Evolutionary conservation across 2,888 invertebrate species (phyloP).

Genomic region (Melanotus villosus): DNA sequence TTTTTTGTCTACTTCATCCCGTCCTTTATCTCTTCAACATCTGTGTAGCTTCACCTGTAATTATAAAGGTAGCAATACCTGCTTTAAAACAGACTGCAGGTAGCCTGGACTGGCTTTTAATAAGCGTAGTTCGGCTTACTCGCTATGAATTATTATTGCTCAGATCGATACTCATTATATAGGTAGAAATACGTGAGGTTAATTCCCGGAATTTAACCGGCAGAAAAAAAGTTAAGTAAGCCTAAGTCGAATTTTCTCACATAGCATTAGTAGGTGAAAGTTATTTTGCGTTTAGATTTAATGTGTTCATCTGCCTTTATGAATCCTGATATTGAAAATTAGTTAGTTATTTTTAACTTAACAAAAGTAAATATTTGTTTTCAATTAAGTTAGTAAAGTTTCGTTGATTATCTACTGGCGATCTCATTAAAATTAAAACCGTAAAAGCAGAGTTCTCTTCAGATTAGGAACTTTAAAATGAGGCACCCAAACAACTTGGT

Average conservation of each 20-base stretch:
- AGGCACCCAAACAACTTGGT: not conserved
- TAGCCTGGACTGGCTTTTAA: conserved; percentile 15
- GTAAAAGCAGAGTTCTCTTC: not conserved
- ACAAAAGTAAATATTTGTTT: no score
- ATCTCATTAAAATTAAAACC: conserved; percentile 12
- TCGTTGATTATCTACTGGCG: no score
- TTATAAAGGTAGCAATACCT: conserved; percentile 20
- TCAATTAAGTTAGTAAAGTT: no score
- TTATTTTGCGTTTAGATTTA: no score
- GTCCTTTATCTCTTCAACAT: no score
- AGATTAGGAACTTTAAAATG: conserved; percentile 10
- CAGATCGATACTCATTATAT: conserved; percentile 19
- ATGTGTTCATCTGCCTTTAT: no score
- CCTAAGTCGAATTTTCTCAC: conserved; percentile 8
- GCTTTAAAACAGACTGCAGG: conserved; percentile 10
- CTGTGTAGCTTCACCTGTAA: not conserved
- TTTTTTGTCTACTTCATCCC: no score
- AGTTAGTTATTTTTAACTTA: no score
- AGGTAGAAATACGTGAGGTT: conserved; percentile 13
- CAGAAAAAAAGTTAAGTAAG: not conserved
- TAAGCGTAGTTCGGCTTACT: not conserved
- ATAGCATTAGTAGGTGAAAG: not conserved
- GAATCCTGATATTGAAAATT: no score
- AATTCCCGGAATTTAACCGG: conserved; percentile 11
- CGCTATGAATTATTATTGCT: conserved; percentile 21